These are phyloP conservation scores for Chascanopsetta lugubris DNA, from an alignment of 2,113 vertebrate genomes.

Conservation along the genomic window DNA sequence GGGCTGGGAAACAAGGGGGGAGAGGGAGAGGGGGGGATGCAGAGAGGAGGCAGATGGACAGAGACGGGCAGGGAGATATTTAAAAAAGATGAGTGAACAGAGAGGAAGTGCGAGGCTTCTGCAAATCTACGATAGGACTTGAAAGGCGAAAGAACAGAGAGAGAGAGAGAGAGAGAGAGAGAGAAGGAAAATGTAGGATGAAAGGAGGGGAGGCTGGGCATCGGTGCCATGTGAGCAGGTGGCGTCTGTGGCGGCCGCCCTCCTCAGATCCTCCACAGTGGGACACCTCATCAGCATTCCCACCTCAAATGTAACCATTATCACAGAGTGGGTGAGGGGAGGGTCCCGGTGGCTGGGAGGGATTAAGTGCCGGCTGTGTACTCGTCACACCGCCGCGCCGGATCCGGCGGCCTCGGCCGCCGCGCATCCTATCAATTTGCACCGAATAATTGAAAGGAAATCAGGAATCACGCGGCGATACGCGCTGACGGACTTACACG, in stretches of 20 bases:
- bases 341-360: constrained; percentile 27
- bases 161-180: too few relatives aligned
- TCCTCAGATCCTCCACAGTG: constrained; percentile 67
- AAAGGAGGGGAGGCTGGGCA: constrained; percentile 54
- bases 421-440: constrained; percentile 1
- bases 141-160: constrained; percentile 58
- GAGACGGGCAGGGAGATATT: constrained; percentile 18
- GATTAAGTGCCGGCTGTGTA: constrained; percentile 35
- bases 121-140: constrained; percentile 64
- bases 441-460: not conserved
- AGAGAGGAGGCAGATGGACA: too few relatives aligned
- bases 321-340: constrained; percentile 46
- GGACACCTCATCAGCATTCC: constrained; percentile 71
- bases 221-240: constrained; percentile 55
- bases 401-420: constrained; percentile 1
- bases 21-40: constrained; percentile 8
- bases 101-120: constrained; percentile 35
- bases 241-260: constrained; percentile 50
- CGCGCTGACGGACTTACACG: not conserved
- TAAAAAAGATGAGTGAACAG: constrained; percentile 30
- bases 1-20: constrained; percentile 34
- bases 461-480: not conserved
- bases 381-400: constrained; percentile 10
- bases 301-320: constrained; percentile 57
- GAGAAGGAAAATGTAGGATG: constrained; percentile 46